These are phyloP conservation scores for Stratiomys singularior DNA, from an alignment of 2,888 invertebrate species.

Conservation along the genomic window DNA sequence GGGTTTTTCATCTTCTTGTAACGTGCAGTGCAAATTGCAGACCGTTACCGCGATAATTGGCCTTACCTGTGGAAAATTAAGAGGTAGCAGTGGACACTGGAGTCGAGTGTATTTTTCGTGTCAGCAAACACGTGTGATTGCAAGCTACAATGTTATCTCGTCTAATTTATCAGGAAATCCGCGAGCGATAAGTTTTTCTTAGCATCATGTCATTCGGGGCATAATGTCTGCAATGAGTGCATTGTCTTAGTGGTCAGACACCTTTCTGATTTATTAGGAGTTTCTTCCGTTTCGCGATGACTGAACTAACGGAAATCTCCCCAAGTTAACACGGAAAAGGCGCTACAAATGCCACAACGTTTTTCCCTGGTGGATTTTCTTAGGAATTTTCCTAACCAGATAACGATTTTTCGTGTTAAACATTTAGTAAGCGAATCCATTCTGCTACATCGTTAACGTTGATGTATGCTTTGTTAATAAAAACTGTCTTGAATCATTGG, in stretches of 20 bases:
- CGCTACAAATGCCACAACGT: too few relatives aligned
- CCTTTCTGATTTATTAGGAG: constrained; percentile 23
- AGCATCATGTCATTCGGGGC: neutral
- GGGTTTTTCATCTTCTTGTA: neutral
- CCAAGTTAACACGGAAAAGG: too few relatives aligned
- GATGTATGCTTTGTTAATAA: too few relatives aligned
- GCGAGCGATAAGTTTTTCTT: neutral
- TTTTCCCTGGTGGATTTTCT: too few relatives aligned
- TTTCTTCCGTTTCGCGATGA: neutral
- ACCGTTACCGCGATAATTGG: constrained; percentile 24
- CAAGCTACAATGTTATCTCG: neutral
- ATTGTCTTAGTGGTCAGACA: constrained; percentile 23
- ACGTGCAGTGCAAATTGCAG: neutral
- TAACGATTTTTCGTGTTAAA: too few relatives aligned
- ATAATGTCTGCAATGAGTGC: neutral
- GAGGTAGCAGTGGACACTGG: neutral
- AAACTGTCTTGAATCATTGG: too few relatives aligned
- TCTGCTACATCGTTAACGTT: too few relatives aligned
- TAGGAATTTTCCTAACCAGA: too few relatives aligned
- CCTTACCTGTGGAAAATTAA: constrained; percentile 11
- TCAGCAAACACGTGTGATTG: constrained; percentile 11
- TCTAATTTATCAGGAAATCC: constrained; percentile 31
- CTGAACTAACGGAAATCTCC: neutral
- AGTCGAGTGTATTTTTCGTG: neutral
- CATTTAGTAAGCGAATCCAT: too few relatives aligned